Evolutionary conservation across 2,888 invertebrate genomes (phyloP), one percentile per base, ranked within the genome.

Genomic region (Atethmia centrago): DNA sequence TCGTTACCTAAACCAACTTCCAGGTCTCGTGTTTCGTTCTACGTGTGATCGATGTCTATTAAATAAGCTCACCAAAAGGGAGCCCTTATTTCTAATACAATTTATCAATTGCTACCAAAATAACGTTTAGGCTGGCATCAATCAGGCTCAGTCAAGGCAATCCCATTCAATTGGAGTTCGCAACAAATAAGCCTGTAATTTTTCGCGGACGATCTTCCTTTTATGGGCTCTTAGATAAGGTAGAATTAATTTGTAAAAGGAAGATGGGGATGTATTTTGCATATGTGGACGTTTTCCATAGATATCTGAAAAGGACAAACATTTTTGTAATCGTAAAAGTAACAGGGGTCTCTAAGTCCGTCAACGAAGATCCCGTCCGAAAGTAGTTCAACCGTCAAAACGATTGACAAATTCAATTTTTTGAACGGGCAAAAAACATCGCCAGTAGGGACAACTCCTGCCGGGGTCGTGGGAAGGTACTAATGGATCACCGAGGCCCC

Each of bases 161-260:
- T 86, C 67, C 49, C 61, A 75, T 77, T 86, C 71, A 82, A 74
- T 77, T 75, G 73, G 53, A 82, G 66, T 72, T 73, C 19, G 63
- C 42, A 79, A 74, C 74, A 77, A 84, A 71, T 71, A 84, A 79
- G 77, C 73, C 71, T 16, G 67, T 78, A 70, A 71, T 82, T 79
- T 82, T 62, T 75, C 73, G 53, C 21, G 12, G 66, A 47, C 25
- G 47, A 55, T 62, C 65, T 80, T 53, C 28, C 42, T 67, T 58
- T 71, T 66, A 79, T 55, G 31, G 63, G 51, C 25, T 58, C 45
- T 58, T 28, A 31, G 47, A 61, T 55, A 56, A 61, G 47, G 63
- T 55, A 28, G 40, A 83, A 71, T 25, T 51, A 51, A 70, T 67
- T 74, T 56, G 19, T 49, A 16, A 51, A 40, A 4, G n/a, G 28